Percentiles rank a stretch among this genome's conserved stretches.
These are phyloP conservation scores for Nycticebus coucang DNA, from an alignment of 2,113 vertebrate genomes.

Conservation along the genomic window DNA sequence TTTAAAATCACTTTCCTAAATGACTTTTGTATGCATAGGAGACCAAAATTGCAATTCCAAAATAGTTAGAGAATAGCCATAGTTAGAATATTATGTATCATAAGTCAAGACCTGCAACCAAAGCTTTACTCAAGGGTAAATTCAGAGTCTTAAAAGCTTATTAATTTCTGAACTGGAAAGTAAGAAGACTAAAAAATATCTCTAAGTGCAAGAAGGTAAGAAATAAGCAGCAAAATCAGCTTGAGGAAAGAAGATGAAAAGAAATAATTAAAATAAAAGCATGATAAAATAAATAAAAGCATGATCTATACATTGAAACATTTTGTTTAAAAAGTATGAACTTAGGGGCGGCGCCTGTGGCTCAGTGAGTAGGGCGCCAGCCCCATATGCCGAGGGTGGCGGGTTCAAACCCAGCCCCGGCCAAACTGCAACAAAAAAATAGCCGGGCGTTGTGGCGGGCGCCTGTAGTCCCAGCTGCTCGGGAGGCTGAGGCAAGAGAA, in stretches of 20 bases:
- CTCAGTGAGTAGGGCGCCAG: too few species aligned
- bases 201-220: background rate
- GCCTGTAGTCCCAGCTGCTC: too few species aligned
- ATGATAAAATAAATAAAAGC: too few species aligned
- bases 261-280: background rate
- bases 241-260: background rate
- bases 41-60: background rate
- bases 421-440: too few species aligned
- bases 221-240: background rate
- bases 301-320: background rate
- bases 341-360: too few species aligned
- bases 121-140: background rate
- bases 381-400: too few species aligned
- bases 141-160: background rate
- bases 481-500: too few species aligned
- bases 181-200: background rate
- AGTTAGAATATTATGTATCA: background rate
- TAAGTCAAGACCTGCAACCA: background rate
- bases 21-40: background rate
- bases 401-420: too few species aligned
- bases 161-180: background rate
- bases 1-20: background rate
- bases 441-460: too few species aligned
- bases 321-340: background rate
- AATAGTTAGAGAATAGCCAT: background rate